Percentiles rank a stretch among this genome's conserved stretches.
Conservation (phyloP, 2,113 vertebrate species). For the Eidolon helvum region DNA sequence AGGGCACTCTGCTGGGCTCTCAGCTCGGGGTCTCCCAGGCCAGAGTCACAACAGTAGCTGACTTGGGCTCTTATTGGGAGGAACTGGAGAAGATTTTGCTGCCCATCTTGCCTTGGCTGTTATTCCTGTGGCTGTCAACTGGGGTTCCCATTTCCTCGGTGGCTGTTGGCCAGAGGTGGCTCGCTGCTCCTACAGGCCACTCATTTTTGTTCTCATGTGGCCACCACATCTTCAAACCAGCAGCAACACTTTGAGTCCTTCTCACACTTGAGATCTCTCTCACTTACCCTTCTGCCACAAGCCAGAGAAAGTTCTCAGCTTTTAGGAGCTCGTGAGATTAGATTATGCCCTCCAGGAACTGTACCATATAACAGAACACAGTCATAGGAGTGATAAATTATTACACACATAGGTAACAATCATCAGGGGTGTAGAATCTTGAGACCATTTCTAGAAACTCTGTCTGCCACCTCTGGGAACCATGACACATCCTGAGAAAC, state of each 20-base stretch:
- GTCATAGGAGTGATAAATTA: not conserved
- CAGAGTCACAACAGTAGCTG: not conserved
- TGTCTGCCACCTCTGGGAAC: not conserved
- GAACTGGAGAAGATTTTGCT: not conserved
- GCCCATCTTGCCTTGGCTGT: not conserved
- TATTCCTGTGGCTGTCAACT: not conserved
- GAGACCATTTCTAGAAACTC: not conserved
- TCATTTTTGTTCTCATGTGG: too few relatives aligned
- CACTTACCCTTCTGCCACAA: not conserved
- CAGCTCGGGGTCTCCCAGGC: not conserved
- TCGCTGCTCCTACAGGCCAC: not conserved
- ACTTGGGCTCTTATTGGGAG: not conserved
- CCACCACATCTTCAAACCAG: not conserved
- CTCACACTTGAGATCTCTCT: not conserved
- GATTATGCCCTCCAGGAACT: not conserved
- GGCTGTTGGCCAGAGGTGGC: not conserved
- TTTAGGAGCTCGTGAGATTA: not conserved
- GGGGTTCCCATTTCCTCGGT: not conserved
- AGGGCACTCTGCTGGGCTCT: fast-evolving
- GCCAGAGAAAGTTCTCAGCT: not conserved
- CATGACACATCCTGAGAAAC: not conserved
- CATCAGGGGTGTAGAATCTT: too few relatives aligned
- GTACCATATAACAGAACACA: not conserved
- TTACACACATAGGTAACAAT: not conserved
- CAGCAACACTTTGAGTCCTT: not conserved